Evolutionary conservation across 2,888 invertebrate genomes (phyloP).

Genomic region (Pherbina coryleti): DNA sequence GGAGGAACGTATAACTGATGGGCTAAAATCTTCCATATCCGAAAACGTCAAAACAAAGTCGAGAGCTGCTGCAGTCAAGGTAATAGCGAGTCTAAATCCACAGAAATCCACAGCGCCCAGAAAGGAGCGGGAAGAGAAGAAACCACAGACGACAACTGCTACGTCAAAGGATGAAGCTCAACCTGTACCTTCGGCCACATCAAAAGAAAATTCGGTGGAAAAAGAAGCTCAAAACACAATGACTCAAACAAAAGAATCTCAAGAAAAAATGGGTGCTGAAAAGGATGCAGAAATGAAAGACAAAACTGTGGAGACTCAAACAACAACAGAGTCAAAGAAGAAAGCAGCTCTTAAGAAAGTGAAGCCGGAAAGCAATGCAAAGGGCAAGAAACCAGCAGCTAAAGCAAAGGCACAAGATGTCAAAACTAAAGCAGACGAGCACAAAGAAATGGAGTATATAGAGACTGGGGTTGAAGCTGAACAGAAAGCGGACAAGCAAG

Average conservation of each 20-base stretch:
- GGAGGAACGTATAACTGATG: conserved; percentile 64
- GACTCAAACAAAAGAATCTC: conserved; percentile 28
- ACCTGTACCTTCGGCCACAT: neutral
- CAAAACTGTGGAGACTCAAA: neutral
- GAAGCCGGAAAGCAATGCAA: conserved; percentile 47
- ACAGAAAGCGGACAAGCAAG: neutral
- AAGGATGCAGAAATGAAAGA: neutral
- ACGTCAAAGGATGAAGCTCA: conserved; percentile 31
- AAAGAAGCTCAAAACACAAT: neutral
- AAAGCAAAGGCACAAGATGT: conserved; percentile 47
- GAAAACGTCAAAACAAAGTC: conserved; percentile 70
- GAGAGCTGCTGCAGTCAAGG: conserved; percentile 67
- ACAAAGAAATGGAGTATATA: neutral
- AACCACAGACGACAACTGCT: conserved; percentile 19
- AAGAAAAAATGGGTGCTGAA: conserved; percentile 37
- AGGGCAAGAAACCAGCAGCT: conserved; percentile 48
- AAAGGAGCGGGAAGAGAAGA: conserved; percentile 43
- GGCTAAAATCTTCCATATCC: conserved; percentile 69
- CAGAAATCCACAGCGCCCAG: conserved; percentile 52
- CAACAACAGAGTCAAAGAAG: conserved; percentile 33
- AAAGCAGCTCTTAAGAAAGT: conserved; percentile 51
- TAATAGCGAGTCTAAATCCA: conserved; percentile 58
- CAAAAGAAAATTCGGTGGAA: neutral
- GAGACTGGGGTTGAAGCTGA: neutral
- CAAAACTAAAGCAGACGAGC: neutral